Base-by-base conservation (phyloP, 2,888 invertebrate genomes). In the Dolomedes plantarius region DNA sequence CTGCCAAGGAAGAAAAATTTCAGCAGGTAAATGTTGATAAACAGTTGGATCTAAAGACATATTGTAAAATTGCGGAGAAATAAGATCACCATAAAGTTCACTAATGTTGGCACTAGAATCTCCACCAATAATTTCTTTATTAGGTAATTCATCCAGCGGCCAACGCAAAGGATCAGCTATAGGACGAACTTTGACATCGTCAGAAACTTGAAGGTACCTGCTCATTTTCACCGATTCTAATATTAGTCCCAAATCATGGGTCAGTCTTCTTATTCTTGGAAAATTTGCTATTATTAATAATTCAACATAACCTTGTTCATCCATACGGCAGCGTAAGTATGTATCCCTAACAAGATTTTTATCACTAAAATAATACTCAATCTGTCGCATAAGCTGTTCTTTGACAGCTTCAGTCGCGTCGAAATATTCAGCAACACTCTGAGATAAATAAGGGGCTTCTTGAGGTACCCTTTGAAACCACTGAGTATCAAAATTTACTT, bases 341-440 rank as follows among this genome's bases (percentile, higher is more conserved):
- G 98, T 97, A 91, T 99, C 99, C 90, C 96, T 94, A 90, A 95
- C 94, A 82, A 99, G 93, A 93, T 99, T 99, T 90, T 98, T 98
- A 89, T 96, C 95, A 90, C 98, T 98, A 93, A 99, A 99, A 94
- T 99, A 99, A 93, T 99, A 99, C 92, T 99, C 99, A 91, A 74
- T 74, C 13, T 74, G 74, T 31, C 27, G 13, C 16, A 29, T 28
- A 1, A 28, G n/a, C 1, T 23, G 16, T n/a, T n/a, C n/a, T n/a
- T n/a, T n/a, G n/a, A n/a, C n/a, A 31, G 28, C 31, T 31, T 65
- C 29, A 36, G 11, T 36, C 7, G 11, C n/a, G n/a, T n/a, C n/a
- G n/a, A n/a, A n/a, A n/a, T n/a, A n/a, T n/a, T n/a, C n/a, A n/a
- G n/a, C n/a, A n/a, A n/a, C n/a, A n/a, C n/a, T n/a, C n/a, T 36